A percentile compares a stretch with the other conserved stretches of the same genome.
These are phyloP conservation scores for Dione vanillae DNA, from an alignment of 2,888 invertebrate genomes.

Conservation along the genomic window DNA sequence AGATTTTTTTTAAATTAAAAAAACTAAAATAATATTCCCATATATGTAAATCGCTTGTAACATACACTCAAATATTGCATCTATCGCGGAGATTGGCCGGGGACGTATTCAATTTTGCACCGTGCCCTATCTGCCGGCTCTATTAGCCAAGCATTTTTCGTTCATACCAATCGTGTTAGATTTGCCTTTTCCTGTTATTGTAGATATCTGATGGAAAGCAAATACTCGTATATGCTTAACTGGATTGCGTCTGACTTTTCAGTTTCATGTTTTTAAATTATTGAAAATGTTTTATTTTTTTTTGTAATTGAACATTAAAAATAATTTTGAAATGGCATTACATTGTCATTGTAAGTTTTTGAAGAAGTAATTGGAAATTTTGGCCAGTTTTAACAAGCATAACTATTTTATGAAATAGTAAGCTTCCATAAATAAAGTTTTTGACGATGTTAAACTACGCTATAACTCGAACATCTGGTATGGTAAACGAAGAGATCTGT, in stretches of 20 bases:
- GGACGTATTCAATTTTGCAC: conserved; percentile 82
- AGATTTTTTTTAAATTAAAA: too few species aligned
- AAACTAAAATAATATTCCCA: too few species aligned
- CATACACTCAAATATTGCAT: conserved; percentile 55
- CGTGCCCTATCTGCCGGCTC: conserved; percentile 72
- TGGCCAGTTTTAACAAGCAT: too few species aligned
- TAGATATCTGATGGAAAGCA: conserved; percentile 26
- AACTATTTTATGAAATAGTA: too few species aligned
- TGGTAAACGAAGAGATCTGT: too few species aligned
- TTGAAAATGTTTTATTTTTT: neutral
- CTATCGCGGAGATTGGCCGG: conserved; percentile 78
- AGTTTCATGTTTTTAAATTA: neutral
- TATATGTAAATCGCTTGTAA: conserved; percentile 24
- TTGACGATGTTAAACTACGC: too few species aligned
- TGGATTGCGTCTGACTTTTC: neutral
- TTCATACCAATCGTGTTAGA: conserved; percentile 24
- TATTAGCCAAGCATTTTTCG: conserved; percentile 65
- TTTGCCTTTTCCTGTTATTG: conserved; percentile 27
- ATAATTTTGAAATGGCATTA: too few species aligned
- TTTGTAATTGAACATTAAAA: too few species aligned
- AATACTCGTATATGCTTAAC: conserved; percentile 9
- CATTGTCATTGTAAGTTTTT: neutral
- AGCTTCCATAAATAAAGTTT: too few species aligned
- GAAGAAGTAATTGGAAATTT: too few species aligned
- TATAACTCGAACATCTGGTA: too few species aligned